These are phyloP conservation scores for Tipula confusa DNA, from an alignment of 2,888 invertebrate species.

Conservation along the genomic window DNA sequence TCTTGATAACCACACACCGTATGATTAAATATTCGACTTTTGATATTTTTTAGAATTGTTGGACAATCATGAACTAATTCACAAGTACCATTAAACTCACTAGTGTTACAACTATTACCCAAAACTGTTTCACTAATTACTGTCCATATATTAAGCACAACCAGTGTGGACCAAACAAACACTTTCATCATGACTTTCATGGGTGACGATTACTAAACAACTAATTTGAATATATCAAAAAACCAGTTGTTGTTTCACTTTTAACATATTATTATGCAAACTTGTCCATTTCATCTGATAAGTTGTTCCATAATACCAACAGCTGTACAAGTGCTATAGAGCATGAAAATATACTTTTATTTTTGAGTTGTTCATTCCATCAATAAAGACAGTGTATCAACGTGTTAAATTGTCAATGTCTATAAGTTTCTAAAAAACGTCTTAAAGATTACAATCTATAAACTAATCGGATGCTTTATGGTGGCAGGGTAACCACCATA, in stretches of 20 bases:
- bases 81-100: neutral
- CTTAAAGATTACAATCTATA: neutral
- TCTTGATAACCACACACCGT: neutral
- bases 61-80: slow-evolving; percentile 5
- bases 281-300: neutral
- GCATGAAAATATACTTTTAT: too few relatives aligned
- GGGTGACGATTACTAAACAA: neutral
- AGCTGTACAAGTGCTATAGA: too few relatives aligned
- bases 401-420: too few relatives aligned
- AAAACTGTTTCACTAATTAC: too few relatives aligned
- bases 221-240: neutral
- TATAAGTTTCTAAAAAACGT: too few relatives aligned
- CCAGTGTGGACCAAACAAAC: neutral
- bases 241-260: neutral
- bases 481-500: too few relatives aligned
- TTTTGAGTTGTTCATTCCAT: neutral
- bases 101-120: neutral
- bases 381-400: too few relatives aligned
- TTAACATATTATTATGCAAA: neutral
- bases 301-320: too few relatives aligned
- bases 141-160: neutral
- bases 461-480: too few relatives aligned
- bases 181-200: neutral
- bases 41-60: neutral
- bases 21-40: neutral